Evolutionary conservation across 1,140 invertebrate species (phyloP), one percentile per base, ranked within the genome.

Genomic region (Heterodera carotae): DNA sequence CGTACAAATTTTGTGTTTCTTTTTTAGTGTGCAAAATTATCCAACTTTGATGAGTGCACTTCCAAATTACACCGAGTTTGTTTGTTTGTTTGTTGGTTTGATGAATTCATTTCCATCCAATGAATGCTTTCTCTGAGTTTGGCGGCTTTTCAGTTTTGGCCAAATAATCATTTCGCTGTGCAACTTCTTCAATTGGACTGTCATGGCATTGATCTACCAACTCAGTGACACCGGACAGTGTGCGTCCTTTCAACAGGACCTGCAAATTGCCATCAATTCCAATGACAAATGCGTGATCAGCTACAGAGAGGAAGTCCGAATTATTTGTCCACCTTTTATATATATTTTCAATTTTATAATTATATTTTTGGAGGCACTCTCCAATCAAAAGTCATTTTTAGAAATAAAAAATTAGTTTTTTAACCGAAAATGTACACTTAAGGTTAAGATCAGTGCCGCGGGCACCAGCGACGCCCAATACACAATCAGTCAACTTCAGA

Each of bases 111-210:
- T n/a, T n/a, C n/a, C n/a, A n/a, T n/a, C n/a, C n/a, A n/a, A n/a
- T n/a, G n/a, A n/a, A n/a, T n/a, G n/a, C n/a, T n/a, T n/a, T n/a
- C n/a, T n/a, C n/a, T n/a, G 48, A 12, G 18, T 18, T 53, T 53
- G 3, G 4, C 48, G 10, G 3, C 39, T 48, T 72, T 33, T 80
- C 27, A 39, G 71, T 80, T 29, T 77, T 80, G 66, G 48, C 18
- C 66, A 62, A 64, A 80, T 76, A 36, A n/a, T 82, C 12, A 76
- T 82, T 27, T 39, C 27, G 27, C 12, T 74, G 33, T 29, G 43
- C 1, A 74, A 64, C 36, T 56, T 56, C 25, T 48, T 36, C 48
- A 78, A 77, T 27, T 53, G 39, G 53, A 68, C 62, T 27, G 70
- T 80, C 76, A 27, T 70, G 48, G 48, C 48, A 56, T 22, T 56